Conservation (phyloP, 2,797 vertebrate species). For the Centropyge bicolor region DNA sequence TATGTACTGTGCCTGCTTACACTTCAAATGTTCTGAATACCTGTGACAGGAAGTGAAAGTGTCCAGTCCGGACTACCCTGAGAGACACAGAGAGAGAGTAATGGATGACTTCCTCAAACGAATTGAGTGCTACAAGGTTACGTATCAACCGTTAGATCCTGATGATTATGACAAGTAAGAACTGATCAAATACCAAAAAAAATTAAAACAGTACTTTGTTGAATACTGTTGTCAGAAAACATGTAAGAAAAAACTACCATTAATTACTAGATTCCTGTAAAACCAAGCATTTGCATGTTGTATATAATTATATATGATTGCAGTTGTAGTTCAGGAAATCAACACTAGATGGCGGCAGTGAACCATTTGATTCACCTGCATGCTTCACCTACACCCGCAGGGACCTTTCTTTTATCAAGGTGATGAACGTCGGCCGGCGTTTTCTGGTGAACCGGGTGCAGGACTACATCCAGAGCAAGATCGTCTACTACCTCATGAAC, state of each 20-base stretch:
- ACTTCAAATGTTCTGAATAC: conserved; percentile 40
- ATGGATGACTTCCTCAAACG: conserved; percentile 99
- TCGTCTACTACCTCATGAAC: conserved; percentile 99
- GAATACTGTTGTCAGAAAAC: neutral
- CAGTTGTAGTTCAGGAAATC: conserved; percentile 31
- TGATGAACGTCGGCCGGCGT: conserved; percentile 96
- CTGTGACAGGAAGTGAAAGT: conserved; percentile 95
- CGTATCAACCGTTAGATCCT: conserved; percentile 94
- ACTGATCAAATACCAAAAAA: neutral
- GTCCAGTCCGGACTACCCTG: conserved; percentile 97
- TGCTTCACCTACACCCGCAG: conserved; percentile 73
- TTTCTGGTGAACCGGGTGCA: conserved; percentile 96
- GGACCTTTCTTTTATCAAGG: conserved; percentile 96
- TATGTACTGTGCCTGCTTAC: neutral
- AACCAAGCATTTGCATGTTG: neutral
- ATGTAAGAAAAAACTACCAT: too few relatives aligned
- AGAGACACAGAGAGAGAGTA: conserved; percentile 93
- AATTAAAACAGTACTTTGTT: too few relatives aligned
- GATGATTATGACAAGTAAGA: conserved; percentile 94
- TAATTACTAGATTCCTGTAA: neutral
- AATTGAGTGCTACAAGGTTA: conserved; percentile 98
- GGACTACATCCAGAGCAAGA: conserved; percentile 99
- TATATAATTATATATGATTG: neutral
- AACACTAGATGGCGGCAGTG: conserved; percentile 61
- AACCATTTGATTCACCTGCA: neutral